phyloP scores from a whole-genome alignment of 2,797 vertebrate genomes.

The Cirrhinus mrigala region DNA sequence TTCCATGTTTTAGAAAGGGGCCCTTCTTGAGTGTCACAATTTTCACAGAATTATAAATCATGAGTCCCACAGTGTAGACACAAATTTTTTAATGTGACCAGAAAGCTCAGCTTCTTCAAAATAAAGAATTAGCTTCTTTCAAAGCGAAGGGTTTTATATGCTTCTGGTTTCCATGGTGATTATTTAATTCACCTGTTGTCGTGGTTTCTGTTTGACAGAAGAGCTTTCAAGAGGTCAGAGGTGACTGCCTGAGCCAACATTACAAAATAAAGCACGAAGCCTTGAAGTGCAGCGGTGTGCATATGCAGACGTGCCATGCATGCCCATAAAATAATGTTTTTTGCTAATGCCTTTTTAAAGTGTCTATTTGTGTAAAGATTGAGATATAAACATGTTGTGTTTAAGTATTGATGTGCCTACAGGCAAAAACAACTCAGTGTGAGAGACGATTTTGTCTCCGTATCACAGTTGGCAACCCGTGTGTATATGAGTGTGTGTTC shows the following conservation, averaged over 20 bases:
- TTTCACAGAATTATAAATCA: too few relatives aligned
- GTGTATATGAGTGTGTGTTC: conserved; percentile 42
- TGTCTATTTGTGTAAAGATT: conserved; percentile 48
- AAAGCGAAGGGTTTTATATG: conserved; percentile 31
- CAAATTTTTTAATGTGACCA: conserved; percentile 16
- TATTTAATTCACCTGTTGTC: conserved; percentile 54
- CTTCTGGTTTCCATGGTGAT: conserved; percentile 58
- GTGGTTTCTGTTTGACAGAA: conserved; percentile 34
- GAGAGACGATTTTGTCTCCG: conserved; percentile 53
- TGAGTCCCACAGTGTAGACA: too few relatives aligned
- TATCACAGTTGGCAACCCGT: conserved; percentile 54
- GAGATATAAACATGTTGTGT: conserved; percentile 55
- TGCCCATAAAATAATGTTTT: conserved; percentile 7
- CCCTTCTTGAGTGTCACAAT: too few relatives aligned
- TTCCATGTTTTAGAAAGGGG: not conserved
- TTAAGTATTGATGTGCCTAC: conserved; percentile 55
- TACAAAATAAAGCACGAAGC: not conserved
- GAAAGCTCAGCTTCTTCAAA: conserved; percentile 33
- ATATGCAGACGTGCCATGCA: not conserved
- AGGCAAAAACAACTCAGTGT: conserved; percentile 54
- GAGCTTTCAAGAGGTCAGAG: conserved; percentile 43
- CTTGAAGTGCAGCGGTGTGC: not conserved
- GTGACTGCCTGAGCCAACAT: not conserved
- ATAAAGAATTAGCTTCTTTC: conserved; percentile 39
- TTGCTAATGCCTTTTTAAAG: conserved; percentile 27